Conservation (phyloP, 2,113 vertebrate genomes). For the Merops nubicus region DNA sequence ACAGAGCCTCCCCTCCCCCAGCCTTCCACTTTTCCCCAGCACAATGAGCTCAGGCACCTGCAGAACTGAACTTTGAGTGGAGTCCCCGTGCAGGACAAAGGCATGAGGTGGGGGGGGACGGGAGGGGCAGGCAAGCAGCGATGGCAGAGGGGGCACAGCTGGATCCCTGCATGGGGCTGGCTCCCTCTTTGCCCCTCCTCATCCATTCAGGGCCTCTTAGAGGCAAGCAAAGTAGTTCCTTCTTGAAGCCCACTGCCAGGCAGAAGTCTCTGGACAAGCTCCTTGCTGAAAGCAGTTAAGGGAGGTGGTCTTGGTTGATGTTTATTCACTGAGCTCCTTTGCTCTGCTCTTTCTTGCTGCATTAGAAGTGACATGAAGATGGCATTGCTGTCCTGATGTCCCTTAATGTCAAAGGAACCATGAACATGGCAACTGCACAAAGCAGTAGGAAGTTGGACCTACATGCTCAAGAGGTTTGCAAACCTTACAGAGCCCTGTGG, state of each 20-base stretch:
- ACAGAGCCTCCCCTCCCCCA: background rate
- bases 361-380: background rate
- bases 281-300: background rate
- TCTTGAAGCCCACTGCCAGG: background rate
- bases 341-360: background rate
- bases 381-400: background rate
- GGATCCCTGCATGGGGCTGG: background rate
- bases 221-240: background rate
- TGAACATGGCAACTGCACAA: background rate
- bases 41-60: conserved; percentile 31
- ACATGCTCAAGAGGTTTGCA: background rate
- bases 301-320: background rate
- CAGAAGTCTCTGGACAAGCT: background rate
- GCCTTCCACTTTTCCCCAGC: background rate
- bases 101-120: accelerated
- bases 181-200: background rate
- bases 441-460: background rate
- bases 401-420: background rate
- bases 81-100: background rate
- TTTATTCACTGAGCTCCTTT: background rate
- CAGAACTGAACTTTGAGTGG: background rate
- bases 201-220: background rate
- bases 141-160: background rate
- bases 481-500: background rate
- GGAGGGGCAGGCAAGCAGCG: background rate